phyloP scores from a whole-genome alignment of 2,888 invertebrate genomes.

The Venustoraphidia nigricollis region DNA sequence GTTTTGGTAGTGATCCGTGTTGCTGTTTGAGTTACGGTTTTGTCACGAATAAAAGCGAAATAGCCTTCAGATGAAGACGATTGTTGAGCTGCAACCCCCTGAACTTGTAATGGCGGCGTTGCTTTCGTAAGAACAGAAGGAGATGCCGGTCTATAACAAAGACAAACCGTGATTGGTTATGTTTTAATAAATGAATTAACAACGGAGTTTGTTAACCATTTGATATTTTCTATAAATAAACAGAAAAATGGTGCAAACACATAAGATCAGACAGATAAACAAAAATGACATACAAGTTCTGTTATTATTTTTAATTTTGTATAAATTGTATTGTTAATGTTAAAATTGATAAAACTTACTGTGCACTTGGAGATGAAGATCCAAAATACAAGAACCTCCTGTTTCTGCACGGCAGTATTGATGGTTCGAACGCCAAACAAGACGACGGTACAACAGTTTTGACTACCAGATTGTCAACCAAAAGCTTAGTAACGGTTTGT shows the following conservation, averaged over 20 bases:
- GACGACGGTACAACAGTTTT: conserved; percentile 25
- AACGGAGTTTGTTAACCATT: too few relatives aligned
- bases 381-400: conserved; percentile 20
- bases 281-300: too few relatives aligned
- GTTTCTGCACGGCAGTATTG: conserved; percentile 24
- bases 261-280: too few relatives aligned
- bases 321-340: too few relatives aligned
- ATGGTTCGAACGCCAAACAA: conserved; percentile 24
- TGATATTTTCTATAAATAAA: too few relatives aligned
- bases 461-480: conserved; percentile 18
- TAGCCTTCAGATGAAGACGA: conserved; percentile 23
- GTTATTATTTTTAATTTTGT: too few relatives aligned
- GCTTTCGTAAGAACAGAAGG: not conserved
- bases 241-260: too few relatives aligned
- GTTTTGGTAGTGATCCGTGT: conserved; percentile 19
- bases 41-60: conserved; percentile 23
- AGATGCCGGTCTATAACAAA: not conserved
- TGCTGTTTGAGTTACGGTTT: conserved; percentile 23
- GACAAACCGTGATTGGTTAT: too few relatives aligned
- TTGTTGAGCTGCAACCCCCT: not conserved
- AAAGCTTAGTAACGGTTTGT: conserved; percentile 19
- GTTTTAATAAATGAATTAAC: too few relatives aligned
- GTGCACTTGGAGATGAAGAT: conserved; percentile 16
- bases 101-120: not conserved
- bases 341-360: not conserved